Percentiles rank a stretch among this genome's conserved stretches.
Conservation (phyloP, 2,888 invertebrate species). For the Limnephilus marmoratus region DNA sequence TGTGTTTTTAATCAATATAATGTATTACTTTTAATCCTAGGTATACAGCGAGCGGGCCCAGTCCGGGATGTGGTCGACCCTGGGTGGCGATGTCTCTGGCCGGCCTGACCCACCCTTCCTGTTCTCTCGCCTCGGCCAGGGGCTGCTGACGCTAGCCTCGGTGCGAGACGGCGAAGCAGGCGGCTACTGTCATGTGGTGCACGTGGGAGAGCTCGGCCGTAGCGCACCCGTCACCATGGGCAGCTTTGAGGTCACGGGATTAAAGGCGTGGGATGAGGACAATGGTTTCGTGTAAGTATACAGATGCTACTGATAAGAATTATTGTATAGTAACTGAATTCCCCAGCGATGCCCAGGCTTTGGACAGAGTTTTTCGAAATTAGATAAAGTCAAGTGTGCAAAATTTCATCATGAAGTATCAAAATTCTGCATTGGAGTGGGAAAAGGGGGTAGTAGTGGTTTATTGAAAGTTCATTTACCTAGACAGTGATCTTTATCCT, state of each 20-base stretch:
- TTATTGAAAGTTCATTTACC: too few species aligned
- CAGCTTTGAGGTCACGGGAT: slow-evolving; percentile 84
- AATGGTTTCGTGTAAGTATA: slow-evolving; percentile 82
- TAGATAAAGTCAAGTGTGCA: too few species aligned
- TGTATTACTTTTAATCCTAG: slow-evolving; percentile 26
- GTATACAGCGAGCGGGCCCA: slow-evolving; percentile 63
- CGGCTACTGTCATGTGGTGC: slow-evolving; percentile 72
- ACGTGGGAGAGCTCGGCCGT: slow-evolving; percentile 67
- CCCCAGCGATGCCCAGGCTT: too few species aligned
- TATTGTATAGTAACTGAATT: too few species aligned
- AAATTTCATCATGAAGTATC: too few species aligned
- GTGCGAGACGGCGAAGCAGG: slow-evolving; percentile 75
- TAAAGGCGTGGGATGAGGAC: slow-evolving; percentile 87
- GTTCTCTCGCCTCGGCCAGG: slow-evolving; percentile 69
- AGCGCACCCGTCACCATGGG: slow-evolving; percentile 82
- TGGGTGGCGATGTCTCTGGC: slow-evolving; percentile 73
- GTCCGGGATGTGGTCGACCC: slow-evolving; percentile 72
- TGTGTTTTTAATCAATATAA: not conserved
- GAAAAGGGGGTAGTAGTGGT: too few species aligned
- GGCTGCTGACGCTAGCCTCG: slow-evolving; percentile 76
- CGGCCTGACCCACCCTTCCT: slow-evolving; percentile 72
- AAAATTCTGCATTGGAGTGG: too few species aligned
- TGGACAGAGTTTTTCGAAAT: too few species aligned
- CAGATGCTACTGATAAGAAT: too few species aligned
- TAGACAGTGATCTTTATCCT: too few species aligned